Base-by-base conservation (phyloP, 2,113 vertebrate species). In the Thermophis baileyi region DNA sequence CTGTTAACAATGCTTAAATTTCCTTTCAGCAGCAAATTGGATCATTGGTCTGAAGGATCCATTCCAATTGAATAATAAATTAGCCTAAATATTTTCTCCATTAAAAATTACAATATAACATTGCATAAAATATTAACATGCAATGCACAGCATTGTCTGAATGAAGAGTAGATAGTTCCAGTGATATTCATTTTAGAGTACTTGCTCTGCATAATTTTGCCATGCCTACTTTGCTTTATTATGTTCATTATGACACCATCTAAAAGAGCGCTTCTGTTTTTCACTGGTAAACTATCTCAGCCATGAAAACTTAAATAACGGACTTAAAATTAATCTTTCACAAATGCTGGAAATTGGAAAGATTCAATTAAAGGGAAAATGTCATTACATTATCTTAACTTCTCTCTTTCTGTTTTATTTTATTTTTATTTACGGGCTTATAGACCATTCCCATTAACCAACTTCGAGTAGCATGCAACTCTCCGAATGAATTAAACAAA, bases 51-150 rank as follows among this genome's bases (percentile, higher is more conserved):
- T 81, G 74, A 81, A 81, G 18, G 74, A 81, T 81, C 35, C 74
- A 81, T 81, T 81, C 35, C 74, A 81, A 44, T 22, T 44, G 18
- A 44, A 81, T 81, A 81, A 81, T 81, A 40, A 54, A 81, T 53
- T 86, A 40, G n/a, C 51, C 24, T 16, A 18, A 91, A 69, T 27
- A 40, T 85, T 90, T 90, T 81, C 54, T 20, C 24, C 53, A 27
- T 35, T 49, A 55, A 91, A 54, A 91, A 91, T 91, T 91, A 55
- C 87, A 88, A 85, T 86, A 46, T 91, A 87, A 87, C 90, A 87
- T 55, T 60, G 25, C 53, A 60, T 91, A 87, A 49, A 90, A 74
- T 74, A 74, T 90, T 90, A 74, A 81, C 89, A 81, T 51, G 35
- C 46, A 87, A 57, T 44, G 24, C 53, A 47, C 40, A 57, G 46